Evolutionary conservation across 2,797 vertebrate genomes (phyloP).

Genomic region (Limosa lapponica): DNA sequence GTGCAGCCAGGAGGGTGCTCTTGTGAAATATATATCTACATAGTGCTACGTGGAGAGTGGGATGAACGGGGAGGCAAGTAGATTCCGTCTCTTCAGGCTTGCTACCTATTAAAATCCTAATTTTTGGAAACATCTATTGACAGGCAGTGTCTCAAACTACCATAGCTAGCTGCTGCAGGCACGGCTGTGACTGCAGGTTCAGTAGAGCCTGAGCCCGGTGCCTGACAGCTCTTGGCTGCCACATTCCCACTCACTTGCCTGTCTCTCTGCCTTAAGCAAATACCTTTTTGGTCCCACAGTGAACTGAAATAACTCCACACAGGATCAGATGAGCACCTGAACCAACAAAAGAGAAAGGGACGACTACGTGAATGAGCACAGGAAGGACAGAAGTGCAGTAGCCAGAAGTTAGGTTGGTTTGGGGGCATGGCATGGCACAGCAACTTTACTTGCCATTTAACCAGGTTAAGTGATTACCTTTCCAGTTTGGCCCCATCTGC

Average conservation of each 20-base stretch:
- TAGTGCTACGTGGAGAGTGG: neutral
- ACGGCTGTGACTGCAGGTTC: neutral
- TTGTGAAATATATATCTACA: neutral
- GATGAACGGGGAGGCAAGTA: neutral
- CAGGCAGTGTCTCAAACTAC: neutral
- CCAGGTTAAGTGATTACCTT: constrained; percentile 38
- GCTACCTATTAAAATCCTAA: neutral
- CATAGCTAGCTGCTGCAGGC: neutral
- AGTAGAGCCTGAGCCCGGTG: neutral
- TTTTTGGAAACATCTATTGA: neutral
- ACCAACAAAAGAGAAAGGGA: neutral
- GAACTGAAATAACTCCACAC: neutral
- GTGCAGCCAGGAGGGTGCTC: neutral
- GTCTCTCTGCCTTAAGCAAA: neutral
- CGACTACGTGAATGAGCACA: neutral
- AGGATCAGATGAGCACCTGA: neutral
- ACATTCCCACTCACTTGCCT: neutral
- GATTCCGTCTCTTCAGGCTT: neutral
- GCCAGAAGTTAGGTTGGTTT: neutral
- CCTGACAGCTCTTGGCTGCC: neutral
- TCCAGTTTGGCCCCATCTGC: constrained; percentile 34
- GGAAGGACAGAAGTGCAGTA: neutral
- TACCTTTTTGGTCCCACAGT: neutral
- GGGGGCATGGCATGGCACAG: neutral
- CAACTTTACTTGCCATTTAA: neutral